Evolutionary conservation across 2,113 vertebrate species (phyloP).

Genomic region (Lamprotornis superbus): DNA sequence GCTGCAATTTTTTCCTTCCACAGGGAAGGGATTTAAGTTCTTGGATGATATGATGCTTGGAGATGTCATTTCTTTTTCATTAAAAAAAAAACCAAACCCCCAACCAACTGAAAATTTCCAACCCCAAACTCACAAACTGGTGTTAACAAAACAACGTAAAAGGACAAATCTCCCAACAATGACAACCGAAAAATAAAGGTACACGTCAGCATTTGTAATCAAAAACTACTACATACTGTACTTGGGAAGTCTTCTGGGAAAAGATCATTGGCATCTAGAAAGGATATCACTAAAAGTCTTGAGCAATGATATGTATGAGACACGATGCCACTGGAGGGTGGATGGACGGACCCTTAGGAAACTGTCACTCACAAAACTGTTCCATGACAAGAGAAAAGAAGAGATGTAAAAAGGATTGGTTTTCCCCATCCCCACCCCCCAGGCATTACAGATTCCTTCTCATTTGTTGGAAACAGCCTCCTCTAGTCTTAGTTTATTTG

Average conservation of each 20-base stretch:
- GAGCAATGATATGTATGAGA: constrained; percentile 51
- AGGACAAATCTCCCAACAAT: constrained; percentile 57
- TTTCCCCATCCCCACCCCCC: not conserved
- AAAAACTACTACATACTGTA: constrained; percentile 69
- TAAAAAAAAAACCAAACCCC: constrained; percentile 20
- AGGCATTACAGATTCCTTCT: constrained; percentile 43
- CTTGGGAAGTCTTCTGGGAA: constrained; percentile 57
- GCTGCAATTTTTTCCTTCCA: constrained; percentile 69
- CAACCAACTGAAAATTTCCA: constrained; percentile 40
- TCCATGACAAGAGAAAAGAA: constrained; percentile 49
- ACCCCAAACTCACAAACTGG: constrained; percentile 38
- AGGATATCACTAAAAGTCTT: constrained; percentile 55
- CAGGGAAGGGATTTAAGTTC: constrained; percentile 65
- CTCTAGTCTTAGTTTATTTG: constrained; percentile 33
- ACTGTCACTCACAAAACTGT: constrained; percentile 43
- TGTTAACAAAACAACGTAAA: constrained; percentile 74
- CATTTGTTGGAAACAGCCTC: constrained; percentile 28
- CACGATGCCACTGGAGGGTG: constrained; percentile 48
- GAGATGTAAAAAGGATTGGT: constrained; percentile 42
- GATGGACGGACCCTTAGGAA: constrained; percentile 1
- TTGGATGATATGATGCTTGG: constrained; percentile 70
- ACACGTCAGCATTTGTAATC: constrained; percentile 54
- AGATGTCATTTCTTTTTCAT: constrained; percentile 71
- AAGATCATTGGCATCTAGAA: constrained; percentile 68
- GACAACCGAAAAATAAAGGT: constrained; percentile 64